Base-by-base conservation (phyloP, 2,113 vertebrate genomes). In the Clarias batrachus region DNA sequence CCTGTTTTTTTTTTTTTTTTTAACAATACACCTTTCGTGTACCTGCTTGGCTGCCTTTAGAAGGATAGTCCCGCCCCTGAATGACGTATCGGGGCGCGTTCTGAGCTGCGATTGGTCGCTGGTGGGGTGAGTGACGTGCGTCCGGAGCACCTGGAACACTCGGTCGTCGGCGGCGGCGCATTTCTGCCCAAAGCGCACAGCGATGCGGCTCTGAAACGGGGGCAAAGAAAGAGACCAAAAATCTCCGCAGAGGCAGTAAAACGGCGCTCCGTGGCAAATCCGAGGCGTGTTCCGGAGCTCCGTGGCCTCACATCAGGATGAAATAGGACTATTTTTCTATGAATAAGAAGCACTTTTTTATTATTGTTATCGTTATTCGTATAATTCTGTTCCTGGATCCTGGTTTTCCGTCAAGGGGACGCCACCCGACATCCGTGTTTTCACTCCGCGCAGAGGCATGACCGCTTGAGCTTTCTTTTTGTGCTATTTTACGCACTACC, bases 71-170 rank as follows among this genome's bases (percentile, higher is more conserved):
- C 94, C 94, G 93, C 95, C 77, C 25, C 84, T 0, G 59, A 3
- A 5, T 52, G 59, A 62, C 65, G 33, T 56, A 23, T 17, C 23
- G n/a, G 54, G 16, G 13, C 0, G 8, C 27, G 70, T 21, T 27
- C 91, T 90, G n/a, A 0, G 33, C 89, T 90, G 2, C 90, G 73
- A 95, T 96, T 96, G 95, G 95, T 27, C 65, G 37, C 0, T 17
- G 68, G 71, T 3, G 30, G 87, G 77, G 62, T 84, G 93, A 92
- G 89, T 88, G 93, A 85, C 90, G 90, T 89, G 89, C 85, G 90
- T 91, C 86, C 92, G 93, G 93, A 93, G 92, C 92, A 95, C 94
- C 95, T 95, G 94, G 93, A 87, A 91, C 92, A 94, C 92, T 94
- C 93, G 92, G 30, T 80, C 74, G 91, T 92, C 93, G 92, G 90